Evolutionary conservation across 2,888 invertebrate genomes (phyloP).

Genomic region (Pyrrhosoma nymphula): DNA sequence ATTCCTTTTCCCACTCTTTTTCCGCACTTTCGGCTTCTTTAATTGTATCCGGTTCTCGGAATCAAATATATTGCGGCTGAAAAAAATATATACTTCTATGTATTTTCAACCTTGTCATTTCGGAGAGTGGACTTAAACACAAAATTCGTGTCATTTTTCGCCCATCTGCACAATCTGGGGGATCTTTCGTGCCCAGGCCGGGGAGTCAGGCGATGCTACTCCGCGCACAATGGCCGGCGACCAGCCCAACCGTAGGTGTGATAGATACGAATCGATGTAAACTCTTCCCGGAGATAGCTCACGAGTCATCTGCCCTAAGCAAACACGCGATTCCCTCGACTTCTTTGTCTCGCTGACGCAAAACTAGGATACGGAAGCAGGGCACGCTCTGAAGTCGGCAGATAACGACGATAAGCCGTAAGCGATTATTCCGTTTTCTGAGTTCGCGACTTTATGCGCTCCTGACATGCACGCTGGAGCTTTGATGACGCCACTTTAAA

Average conservation of each 20-base stretch:
- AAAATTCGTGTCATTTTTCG: not conserved
- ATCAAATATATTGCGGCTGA: not conserved
- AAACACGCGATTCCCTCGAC: constrained; percentile 7
- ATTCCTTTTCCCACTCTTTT: not conserved
- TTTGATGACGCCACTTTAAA: not conserved
- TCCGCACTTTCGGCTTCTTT: not conserved
- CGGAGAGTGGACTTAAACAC: not conserved
- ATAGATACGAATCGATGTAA: constrained; percentile 31
- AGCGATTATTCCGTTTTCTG: constrained; percentile 5
- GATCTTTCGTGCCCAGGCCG: not conserved
- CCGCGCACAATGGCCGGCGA: not conserved
- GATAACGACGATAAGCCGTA: not conserved
- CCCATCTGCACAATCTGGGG: not conserved
- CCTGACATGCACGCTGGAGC: not conserved
- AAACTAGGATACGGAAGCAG: not conserved
- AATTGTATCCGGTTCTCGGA: not conserved
- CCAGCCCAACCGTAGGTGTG: constrained; percentile 9
- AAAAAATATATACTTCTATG: not conserved
- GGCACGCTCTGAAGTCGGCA: not conserved
- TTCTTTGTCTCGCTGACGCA: not conserved
- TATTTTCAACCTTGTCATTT: constrained; percentile 7
- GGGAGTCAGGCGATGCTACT: not conserved
- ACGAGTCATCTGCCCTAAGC: not conserved
- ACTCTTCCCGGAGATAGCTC: not conserved
- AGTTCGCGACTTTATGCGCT: constrained; percentile 23